Base-by-base conservation (phyloP, 2,113 vertebrate species). In the Podarcis muralis region DNA sequence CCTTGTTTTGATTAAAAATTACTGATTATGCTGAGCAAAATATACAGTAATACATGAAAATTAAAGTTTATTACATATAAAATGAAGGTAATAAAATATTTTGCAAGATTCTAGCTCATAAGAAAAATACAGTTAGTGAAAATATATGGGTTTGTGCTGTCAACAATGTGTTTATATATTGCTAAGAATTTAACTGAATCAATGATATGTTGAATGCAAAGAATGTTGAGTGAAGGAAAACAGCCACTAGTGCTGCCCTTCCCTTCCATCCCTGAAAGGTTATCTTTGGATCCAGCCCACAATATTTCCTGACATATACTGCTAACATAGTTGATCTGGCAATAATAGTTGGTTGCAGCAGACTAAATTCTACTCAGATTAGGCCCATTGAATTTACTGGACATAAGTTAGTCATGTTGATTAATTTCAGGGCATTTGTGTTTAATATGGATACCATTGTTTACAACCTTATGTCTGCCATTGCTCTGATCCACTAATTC, bases 31-130 rank as follows among this genome's bases (percentile, higher is more conserved):
- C 0, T 76, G 87, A 90, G 40, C 89, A 92, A 91, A 93, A 94
- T 90, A 91, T 88, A 94, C 81, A 93, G 92, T 94, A 92, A 92
- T 93, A 76, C 88, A 84, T 89, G 93, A 87, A 93, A 93, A 94
- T 94, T 87, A 13, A 90, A 77, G 68, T 94, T 95, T 94, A 85
- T 75, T 94, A 48, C 79, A 82, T 92, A 95, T 93, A 94, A 93
- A 95, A 96, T 92, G 95, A 95, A 96, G 90, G 81, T 92, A 92
- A 91, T 95, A 90, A 88, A 91, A 93, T 90, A 74, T 89, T 94
- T 90, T 93, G 91, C 87, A 91, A 3, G 92, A 92, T 95, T 91
- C 84, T 88, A 92, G 91, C 93, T 91, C 88, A 90, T 92, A 94
- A 89, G 91, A 95, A 93, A 87, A 93, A 94, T 87, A 89, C 76